Base-by-base conservation (phyloP, 2,888 invertebrate species). In the Scotopteryx bipunctaria region DNA sequence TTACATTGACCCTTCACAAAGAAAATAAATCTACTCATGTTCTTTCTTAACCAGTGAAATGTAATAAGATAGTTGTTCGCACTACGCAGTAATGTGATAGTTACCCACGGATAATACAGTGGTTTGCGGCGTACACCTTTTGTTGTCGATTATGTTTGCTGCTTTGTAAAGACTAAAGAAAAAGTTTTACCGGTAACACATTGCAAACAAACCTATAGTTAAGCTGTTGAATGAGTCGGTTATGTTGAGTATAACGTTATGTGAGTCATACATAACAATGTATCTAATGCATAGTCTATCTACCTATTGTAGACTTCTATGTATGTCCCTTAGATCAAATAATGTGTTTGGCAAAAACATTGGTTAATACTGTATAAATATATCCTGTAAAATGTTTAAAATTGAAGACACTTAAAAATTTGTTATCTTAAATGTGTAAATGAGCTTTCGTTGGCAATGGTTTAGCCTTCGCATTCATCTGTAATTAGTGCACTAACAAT, bases 401-500 rank as follows among this genome's bases (percentile, higher is more conserved):
- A n/a, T n/a, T n/a, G n/a, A n/a, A n/a, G n/a, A n/a, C n/a, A n/a
- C n/a, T n/a, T n/a, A n/a, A n/a, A n/a, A n/a, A n/a, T n/a, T n/a
- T n/a, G n/a, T n/a, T n/a, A 8, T 9, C 27, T 27, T 8, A 32
- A 32, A 32, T 32, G 27, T 27, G 15, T 8, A 15, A 8, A 32
- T 27, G 38, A 11, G 27, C 15, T 40, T 16, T 17, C 4, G 19
- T 16, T 23, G 13, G 13, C 15, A 25, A 23, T 49, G 61, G 42
- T 43, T 55, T 52, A 48, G 36, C 36, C 29, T 49, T 48, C 27
- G n/a, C 32, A 48, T 27, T 23, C 16, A 40, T 8, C 17, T 27
- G 37, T 42, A 51, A 47, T 54, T 48, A 58, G 37, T 51, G 45
- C 46, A 55, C 53, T 54, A 43, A 50, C n/a, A 47, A 47, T 65